These are phyloP conservation scores for Reticulitermes speratus DNA, from an alignment of 1,140 invertebrate genomes.

Conservation along the genomic window DNA sequence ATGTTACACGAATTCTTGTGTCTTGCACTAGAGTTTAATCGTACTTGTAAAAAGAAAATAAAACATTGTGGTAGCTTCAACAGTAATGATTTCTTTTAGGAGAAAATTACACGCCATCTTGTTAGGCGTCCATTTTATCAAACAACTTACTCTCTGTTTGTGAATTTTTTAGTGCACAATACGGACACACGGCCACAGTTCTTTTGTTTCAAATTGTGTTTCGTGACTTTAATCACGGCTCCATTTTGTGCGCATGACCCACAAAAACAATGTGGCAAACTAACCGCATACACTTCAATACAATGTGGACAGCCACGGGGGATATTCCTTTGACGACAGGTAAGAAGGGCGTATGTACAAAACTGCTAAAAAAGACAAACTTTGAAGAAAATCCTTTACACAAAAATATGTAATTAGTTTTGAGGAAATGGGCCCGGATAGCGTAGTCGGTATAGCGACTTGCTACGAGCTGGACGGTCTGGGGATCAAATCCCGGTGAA, in stretches of 20 bases:
- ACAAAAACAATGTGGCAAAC: not conserved
- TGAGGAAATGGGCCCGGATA: too few relatives aligned
- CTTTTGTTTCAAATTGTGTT: not conserved
- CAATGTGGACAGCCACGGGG: not conserved
- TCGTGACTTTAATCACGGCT: constrained; percentile 3
- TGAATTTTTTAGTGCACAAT: not conserved
- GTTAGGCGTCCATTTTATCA: not conserved
- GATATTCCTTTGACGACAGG: not conserved
- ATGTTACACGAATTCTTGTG: not conserved
- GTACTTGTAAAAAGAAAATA: not conserved
- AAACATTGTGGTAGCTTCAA: not conserved
- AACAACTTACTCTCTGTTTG: not conserved
- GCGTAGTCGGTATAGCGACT: too few relatives aligned
- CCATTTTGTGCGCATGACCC: not conserved
- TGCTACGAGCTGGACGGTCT: too few relatives aligned
- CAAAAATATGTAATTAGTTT: too few relatives aligned
- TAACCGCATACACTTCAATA: not conserved
- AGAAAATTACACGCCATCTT: not conserved
- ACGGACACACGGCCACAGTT: not conserved
- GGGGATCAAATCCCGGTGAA: too few relatives aligned
- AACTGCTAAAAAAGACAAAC: too few relatives aligned
- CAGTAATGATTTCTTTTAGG: not conserved
- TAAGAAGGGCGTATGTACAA: not conserved
- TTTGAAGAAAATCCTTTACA: too few relatives aligned
- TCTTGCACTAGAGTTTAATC: not conserved